These are phyloP conservation scores for Apotomis turbidana DNA, from an alignment of 2,888 invertebrate genomes.

Conservation along the genomic window DNA sequence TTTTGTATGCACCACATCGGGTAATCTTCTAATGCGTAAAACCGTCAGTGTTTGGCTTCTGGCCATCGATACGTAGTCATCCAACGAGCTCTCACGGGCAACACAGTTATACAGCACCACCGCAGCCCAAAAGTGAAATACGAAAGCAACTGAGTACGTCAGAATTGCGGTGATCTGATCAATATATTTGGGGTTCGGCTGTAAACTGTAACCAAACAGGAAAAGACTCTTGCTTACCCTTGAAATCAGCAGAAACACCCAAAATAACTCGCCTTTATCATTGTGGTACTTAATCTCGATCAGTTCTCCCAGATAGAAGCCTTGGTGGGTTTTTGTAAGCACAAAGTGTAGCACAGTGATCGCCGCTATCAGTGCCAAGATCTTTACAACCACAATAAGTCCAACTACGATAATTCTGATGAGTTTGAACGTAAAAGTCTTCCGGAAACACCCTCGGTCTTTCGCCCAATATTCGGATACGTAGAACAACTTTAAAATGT, in stretches of 20 bases:
- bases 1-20: conserved; percentile 48
- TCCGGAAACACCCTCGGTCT: conserved; percentile 40
- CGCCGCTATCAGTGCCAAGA: conserved; percentile 46
- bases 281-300: conserved; percentile 36
- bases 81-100: conserved; percentile 42
- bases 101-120: conserved; percentile 51
- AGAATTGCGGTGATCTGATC: conserved; percentile 50
- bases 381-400: conserved; percentile 48
- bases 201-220: conserved; percentile 50
- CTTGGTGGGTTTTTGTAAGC: too few species aligned
- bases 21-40: conserved; percentile 46
- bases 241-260: conserved; percentile 45
- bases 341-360: conserved; percentile 44
- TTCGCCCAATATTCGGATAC: conserved; percentile 46
- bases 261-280: not conserved
- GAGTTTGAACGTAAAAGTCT: conserved; percentile 46
- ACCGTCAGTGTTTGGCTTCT: conserved; percentile 43
- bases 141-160: conserved; percentile 47
- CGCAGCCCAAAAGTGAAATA: conserved; percentile 53
- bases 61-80: conserved; percentile 43
- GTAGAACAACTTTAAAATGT: conserved; percentile 49
- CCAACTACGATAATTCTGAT: conserved; percentile 50
- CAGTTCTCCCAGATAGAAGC: conserved; percentile 25
- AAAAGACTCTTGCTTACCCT: conserved; percentile 52
- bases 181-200: conserved; percentile 37